Evolutionary conservation across 2,888 invertebrate genomes (phyloP).

Genomic region (Teleogryllus oceanicus): DNA sequence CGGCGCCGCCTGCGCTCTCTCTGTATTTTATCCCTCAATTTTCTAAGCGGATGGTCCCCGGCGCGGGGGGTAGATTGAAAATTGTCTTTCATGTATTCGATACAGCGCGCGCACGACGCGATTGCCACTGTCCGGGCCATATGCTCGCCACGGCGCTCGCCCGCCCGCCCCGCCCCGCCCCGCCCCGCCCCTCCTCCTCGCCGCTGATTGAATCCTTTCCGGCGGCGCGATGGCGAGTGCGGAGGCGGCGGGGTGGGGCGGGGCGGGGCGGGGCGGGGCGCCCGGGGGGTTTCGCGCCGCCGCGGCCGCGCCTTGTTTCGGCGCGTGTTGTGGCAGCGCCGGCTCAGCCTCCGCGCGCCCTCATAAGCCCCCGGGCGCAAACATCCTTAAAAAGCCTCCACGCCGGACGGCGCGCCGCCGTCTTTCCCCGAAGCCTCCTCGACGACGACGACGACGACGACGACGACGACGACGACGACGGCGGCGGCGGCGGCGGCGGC

Average conservation of each 20-base stretch:
- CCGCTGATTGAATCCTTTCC: constrained; percentile 18
- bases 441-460: no score
- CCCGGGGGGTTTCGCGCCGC: not conserved
- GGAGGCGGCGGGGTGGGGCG: not conserved
- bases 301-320: not conserved
- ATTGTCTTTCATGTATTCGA: constrained; percentile 37
- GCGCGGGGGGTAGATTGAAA: constrained; percentile 34
- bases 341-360: not conserved
- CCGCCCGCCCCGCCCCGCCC: not conserved
- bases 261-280: not conserved
- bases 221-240: not conserved
- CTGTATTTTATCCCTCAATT: constrained; percentile 27
- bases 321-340: constrained; percentile 6
- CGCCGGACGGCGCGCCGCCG: not conserved
- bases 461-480: no score
- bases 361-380: not conserved
- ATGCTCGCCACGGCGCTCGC: constrained; percentile 24
- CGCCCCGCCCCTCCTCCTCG: not conserved
- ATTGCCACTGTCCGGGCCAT: constrained; percentile 26
- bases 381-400: not conserved
- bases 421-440: not conserved
- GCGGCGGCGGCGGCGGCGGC: no score
- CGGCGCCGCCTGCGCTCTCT: not conserved
- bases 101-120: constrained; percentile 27
- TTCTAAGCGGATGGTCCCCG: constrained; percentile 23